Conservation (phyloP, 2,797 vertebrate species). For the Nannoperca australis region DNA sequence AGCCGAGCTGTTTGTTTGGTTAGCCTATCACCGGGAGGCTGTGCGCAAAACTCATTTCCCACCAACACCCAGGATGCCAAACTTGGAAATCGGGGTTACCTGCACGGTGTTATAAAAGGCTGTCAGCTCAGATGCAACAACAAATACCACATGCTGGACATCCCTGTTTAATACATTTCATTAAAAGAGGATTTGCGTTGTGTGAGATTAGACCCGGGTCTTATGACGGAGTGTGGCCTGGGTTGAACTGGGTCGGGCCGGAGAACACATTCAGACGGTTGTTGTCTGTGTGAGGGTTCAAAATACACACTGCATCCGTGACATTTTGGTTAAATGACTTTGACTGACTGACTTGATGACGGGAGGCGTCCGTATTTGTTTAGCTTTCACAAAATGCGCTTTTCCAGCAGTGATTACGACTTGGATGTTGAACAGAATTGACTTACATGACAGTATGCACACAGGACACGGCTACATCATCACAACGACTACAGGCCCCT, state of each 20-base stretch:
- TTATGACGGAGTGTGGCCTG: conserved; percentile 23
- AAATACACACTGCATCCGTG: not conserved
- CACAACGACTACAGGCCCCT: too few species aligned
- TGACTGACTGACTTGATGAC: not conserved
- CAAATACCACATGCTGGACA: conserved; percentile 22
- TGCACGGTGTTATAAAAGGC: conserved; percentile 1
- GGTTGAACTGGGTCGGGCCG: not conserved
- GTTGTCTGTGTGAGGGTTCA: not conserved
- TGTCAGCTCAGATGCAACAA: conserved; percentile 27
- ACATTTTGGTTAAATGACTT: not conserved
- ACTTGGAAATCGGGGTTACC: conserved; percentile 22
- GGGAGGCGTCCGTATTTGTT: not conserved
- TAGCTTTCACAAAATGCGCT: not conserved
- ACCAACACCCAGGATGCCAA: not conserved
- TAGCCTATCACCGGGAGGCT: not conserved
- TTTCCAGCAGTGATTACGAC: not conserved
- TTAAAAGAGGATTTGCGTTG: conserved; percentile 61
- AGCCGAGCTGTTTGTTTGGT: not conserved
- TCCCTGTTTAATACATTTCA: conserved; percentile 43
- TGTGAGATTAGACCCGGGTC: conserved; percentile 23
- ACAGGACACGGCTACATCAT: too few species aligned
- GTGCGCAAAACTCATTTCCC: not conserved
- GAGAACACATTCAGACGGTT: not conserved
- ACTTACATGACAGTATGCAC: too few species aligned
- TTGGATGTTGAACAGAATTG: not conserved